phyloP scores from a whole-genome alignment of 2,888 invertebrate species.

The Lasioglossum villosulum region DNA sequence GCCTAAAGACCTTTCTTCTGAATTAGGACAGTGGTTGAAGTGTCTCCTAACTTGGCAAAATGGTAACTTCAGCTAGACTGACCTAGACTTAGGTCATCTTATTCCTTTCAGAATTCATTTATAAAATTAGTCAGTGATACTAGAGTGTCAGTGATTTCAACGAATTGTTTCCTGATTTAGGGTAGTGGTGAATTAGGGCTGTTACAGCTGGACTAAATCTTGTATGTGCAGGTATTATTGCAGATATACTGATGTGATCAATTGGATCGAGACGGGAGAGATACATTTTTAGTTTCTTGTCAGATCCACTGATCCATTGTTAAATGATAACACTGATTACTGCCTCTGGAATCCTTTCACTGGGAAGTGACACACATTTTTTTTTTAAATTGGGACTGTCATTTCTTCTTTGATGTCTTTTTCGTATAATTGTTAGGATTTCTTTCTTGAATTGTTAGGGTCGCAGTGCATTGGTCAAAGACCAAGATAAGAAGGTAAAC shows the following conservation, averaged over 20 bases:
- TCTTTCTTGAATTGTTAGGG: background rate
- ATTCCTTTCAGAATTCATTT: background rate
- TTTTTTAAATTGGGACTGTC: background rate
- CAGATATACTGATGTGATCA: background rate
- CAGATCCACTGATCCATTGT: background rate
- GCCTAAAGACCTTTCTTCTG: accelerated
- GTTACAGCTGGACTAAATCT: background rate
- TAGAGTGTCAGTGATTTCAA: background rate
- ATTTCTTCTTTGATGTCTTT: background rate
- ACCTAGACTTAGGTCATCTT: no score
- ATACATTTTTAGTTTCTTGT: background rate
- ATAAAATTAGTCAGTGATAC: background rate
- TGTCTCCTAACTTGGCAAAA: no score
- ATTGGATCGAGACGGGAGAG: no score
- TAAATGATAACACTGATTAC: background rate
- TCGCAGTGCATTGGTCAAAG: background rate
- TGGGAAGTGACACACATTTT: background rate
- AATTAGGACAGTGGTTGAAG: no score
- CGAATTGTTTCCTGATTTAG: background rate
- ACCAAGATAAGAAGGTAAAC: no score
- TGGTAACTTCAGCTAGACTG: no score
- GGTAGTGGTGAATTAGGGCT: background rate
- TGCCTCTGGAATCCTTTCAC: background rate
- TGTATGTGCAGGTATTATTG: background rate
- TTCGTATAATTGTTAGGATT: no score